A percentile compares a stretch with the other conserved stretches of the same genome.
Conservation (phyloP, 2,797 vertebrate species). For the Fundulus diaphanus region DNA sequence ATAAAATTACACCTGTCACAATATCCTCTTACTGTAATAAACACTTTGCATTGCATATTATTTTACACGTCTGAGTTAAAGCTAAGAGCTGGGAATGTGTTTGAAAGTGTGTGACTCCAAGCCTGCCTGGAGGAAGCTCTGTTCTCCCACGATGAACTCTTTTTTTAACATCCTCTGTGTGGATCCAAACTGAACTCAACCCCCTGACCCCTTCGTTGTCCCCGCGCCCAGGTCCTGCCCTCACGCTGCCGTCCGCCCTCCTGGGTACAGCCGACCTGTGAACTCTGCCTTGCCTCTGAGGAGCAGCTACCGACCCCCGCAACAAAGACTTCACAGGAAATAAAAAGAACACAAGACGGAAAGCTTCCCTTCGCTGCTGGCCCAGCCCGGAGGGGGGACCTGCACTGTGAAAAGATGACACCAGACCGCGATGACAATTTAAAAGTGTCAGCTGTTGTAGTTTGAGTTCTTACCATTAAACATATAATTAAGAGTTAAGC, state of each 20-base stretch:
- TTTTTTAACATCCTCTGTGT: constrained; percentile 68
- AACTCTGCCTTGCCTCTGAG: constrained; percentile 71
- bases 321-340: constrained; percentile 67
- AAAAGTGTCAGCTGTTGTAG: constrained; percentile 26
- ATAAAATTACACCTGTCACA: constrained; percentile 29
- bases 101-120: neutral
- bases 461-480: constrained; percentile 33
- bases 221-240: constrained; percentile 63
- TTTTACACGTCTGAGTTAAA: constrained; percentile 41
- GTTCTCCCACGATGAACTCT: constrained; percentile 63
- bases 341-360: constrained; percentile 62
- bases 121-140: constrained; percentile 29
- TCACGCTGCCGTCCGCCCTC: constrained; percentile 64
- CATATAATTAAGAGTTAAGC: neutral
- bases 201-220: constrained; percentile 72
- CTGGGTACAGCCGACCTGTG: constrained; percentile 74
- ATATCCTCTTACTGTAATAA: constrained; percentile 26
- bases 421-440: constrained; percentile 18
- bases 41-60: constrained; percentile 33
- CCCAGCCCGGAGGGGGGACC: constrained; percentile 46
- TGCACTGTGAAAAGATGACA: constrained; percentile 34
- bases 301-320: constrained; percentile 57
- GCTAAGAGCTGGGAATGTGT: constrained; percentile 3
- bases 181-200: constrained; percentile 78
- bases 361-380: constrained; percentile 57